Evolutionary conservation across 2,113 vertebrate species (phyloP).

Genomic region (Sceloporus undulatus): DNA sequence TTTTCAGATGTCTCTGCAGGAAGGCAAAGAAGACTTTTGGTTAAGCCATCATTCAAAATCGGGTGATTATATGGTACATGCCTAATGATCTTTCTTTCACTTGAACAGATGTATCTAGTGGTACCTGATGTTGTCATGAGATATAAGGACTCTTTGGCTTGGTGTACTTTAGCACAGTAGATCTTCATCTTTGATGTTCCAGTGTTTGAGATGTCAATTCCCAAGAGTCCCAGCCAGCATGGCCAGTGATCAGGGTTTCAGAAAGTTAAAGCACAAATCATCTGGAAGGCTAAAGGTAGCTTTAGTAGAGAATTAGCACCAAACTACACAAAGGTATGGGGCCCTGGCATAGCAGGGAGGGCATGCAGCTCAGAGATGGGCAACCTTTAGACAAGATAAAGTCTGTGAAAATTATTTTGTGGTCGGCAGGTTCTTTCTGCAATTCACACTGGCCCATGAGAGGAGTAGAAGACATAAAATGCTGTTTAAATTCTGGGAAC

Average conservation of each 20-base stretch:
- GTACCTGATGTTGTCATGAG: neutral
- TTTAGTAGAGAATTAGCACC: neutral
- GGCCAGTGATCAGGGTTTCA: too few relatives aligned
- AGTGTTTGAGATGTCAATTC: too few relatives aligned
- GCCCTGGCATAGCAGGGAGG: neutral
- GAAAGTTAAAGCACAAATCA: too few relatives aligned
- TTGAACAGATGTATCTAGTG: neutral
- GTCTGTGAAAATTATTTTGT: neutral
- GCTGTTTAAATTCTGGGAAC: neutral
- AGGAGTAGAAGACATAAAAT: neutral
- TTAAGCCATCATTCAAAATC: conserved; percentile 80
- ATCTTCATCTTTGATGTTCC: too few relatives aligned
- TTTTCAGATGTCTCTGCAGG: conserved; percentile 83
- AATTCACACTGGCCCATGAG: too few relatives aligned
- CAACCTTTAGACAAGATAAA: too few relatives aligned
- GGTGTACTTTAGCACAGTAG: too few relatives aligned
- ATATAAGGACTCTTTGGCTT: neutral
- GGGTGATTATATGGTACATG: conserved; percentile 79
- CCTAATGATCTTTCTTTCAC: conserved; percentile 4
- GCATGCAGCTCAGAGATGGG: too few relatives aligned
- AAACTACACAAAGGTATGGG: neutral
- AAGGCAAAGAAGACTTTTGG: conserved; percentile 80
- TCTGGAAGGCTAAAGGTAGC: too few relatives aligned
- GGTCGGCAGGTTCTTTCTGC: too few relatives aligned
- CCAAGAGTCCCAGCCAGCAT: too few relatives aligned